Evolutionary conservation across 2,113 vertebrate genomes (phyloP).

Genomic region (Hypomesus transpacificus): DNA sequence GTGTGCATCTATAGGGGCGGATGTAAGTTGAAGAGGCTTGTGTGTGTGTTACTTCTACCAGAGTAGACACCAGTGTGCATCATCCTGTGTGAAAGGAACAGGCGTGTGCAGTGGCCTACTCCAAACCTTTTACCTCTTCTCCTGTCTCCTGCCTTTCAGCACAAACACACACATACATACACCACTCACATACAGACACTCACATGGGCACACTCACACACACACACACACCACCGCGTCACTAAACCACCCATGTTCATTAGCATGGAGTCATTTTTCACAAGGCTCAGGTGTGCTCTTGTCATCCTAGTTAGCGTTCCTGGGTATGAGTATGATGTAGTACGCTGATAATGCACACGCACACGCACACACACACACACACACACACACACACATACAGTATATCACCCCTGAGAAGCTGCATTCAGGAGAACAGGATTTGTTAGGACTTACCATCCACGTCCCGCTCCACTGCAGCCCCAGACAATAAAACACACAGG

Average conservation of each 20-base stretch:
- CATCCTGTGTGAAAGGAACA: no score
- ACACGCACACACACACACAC: conserved; percentile 9
- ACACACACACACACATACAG: conserved; percentile 8
- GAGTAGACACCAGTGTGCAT: no score
- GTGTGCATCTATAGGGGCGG: no score
- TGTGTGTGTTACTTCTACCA: no score
- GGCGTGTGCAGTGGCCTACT: no score
- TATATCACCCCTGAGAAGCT: no score
- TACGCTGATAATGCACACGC: conserved; percentile 1
- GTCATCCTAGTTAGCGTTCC: background rate
- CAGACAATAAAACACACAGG: conserved; percentile 51
- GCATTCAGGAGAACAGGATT: no score
- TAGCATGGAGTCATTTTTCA: background rate
- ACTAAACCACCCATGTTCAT: background rate
- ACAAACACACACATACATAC: conserved; percentile 6
- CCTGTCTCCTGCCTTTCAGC: background rate
- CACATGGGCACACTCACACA: background rate
- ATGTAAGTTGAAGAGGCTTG: no score
- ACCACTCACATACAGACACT: conserved; percentile 7
- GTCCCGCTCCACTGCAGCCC: conserved; percentile 41
- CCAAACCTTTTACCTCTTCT: background rate
- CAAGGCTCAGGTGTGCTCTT: background rate
- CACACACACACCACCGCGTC: background rate
- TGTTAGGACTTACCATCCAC: background rate
- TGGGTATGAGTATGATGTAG: background rate